Base-by-base conservation (phyloP, 2,888 invertebrate species). In the Branchellion lobata region DNA sequence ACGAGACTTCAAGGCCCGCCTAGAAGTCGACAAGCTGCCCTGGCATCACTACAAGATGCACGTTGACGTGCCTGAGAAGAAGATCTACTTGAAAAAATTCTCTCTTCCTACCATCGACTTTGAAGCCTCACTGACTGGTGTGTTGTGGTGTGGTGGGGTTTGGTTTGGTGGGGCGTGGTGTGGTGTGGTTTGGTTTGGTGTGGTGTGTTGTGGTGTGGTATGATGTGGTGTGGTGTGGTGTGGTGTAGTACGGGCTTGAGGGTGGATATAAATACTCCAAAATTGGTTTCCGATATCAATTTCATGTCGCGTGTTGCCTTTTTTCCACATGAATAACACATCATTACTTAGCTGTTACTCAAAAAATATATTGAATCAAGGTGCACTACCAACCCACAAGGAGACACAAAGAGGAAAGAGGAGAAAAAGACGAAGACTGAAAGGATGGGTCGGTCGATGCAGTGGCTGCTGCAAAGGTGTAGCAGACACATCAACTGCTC, bases 381-480 rank as follows among this genome's bases (percentile, higher is more conserved):
- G n/a, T n/a, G n/a, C n/a, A n/a, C n/a, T n/a, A n/a, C n/a, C n/a
- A n/a, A n/a, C n/a, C n/a, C n/a, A 40, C 40, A 40, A 5, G 61
- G n/a, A 57, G 14, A 57, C 14, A 57, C 21, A 57, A 24, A 14
- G 61, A 57, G 24, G 5, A n/a, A 24, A 3, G 5, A 57, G 61
- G 21, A 24, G n/a, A 57, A 24, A n/a, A 24, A 5, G 61, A n/a
- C 3, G 61, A 57, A n/a, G 24, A 57, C 3, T 24, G 21, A 57
- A 57, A n/a, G 21, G 3, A n/a, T 57, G 61, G 24, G 61, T n/a
- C 3, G 61, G 21, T 57, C 61, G 24, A 8, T 57, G 61, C 61
- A 57, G 61, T 57, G 61, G 61, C 61, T 57, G 61, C 21, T 57
- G 61, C 11, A 57, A n/a, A 5, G 61, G 21, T 57, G 61, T 57